Evolutionary conservation across 1,140 invertebrate species (phyloP).

Genomic region (Drosophila quadrilineata): DNA sequence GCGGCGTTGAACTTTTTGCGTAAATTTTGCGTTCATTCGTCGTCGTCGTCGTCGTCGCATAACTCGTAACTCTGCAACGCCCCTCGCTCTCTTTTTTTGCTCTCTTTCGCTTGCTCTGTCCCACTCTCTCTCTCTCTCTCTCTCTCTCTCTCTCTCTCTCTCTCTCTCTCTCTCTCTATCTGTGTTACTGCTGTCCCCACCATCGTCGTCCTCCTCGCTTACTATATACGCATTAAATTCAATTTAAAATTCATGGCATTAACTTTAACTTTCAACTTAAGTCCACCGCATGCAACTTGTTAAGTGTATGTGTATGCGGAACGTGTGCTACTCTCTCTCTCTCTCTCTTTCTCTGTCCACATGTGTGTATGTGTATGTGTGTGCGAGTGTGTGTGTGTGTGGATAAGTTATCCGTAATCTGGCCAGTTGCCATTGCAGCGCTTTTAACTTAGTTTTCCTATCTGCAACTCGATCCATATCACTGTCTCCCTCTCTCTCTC

Average conservation of each 20-base stretch:
- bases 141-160: neutral
- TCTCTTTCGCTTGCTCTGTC: neutral
- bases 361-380: neutral
- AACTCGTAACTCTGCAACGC: slow-evolving; percentile 5
- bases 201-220: slow-evolving; percentile 25
- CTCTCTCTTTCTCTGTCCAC: neutral
- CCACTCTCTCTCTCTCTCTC: neutral
- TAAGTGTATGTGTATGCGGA: slow-evolving; percentile 34
- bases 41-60: neutral
- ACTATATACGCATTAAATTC: slow-evolving; percentile 73
- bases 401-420: slow-evolving; percentile 41
- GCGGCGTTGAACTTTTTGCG: slow-evolving; percentile 70
- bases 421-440: slow-evolving; percentile 49
- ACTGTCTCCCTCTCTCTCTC: neutral
- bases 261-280: slow-evolving; percentile 77
- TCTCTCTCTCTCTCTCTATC: neutral
- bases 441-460: slow-evolving; percentile 67
- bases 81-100: neutral
- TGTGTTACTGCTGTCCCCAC: too few relatives aligned
- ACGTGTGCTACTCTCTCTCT: too few relatives aligned
- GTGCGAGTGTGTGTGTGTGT: slow-evolving; percentile 11
- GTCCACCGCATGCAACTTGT: slow-evolving; percentile 74
- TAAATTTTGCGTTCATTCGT: slow-evolving; percentile 60
- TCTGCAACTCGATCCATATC: slow-evolving; percentile 4
- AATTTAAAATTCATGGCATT: slow-evolving; percentile 79